Conservation (phyloP, 2,888 invertebrate species). For the Nebria brevicollis region DNA sequence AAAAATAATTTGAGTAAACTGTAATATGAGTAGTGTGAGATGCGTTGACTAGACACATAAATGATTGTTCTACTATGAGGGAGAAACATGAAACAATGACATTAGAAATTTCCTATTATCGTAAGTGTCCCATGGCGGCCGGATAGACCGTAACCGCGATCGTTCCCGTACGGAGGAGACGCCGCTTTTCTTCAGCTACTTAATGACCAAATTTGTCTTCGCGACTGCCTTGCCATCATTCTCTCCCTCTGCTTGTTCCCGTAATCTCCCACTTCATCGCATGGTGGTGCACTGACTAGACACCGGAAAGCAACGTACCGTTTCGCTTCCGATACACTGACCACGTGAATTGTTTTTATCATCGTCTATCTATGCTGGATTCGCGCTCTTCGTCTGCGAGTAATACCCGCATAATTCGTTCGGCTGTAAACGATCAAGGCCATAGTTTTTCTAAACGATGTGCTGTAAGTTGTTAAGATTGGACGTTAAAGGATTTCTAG, state of each 20-base stretch:
- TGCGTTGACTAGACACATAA: too few relatives aligned
- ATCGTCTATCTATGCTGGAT: background rate
- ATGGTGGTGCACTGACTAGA: background rate
- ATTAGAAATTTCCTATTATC: constrained; percentile 20
- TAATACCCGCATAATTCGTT: constrained; percentile 18
- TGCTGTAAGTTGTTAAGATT: background rate
- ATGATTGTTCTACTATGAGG: too few relatives aligned
- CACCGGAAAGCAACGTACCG: background rate
- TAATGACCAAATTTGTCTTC: constrained; percentile 31
- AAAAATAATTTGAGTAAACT: too few relatives aligned
- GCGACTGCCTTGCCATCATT: background rate
- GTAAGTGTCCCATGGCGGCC: constrained; percentile 21
- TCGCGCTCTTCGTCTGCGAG: too few relatives aligned
- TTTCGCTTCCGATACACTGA: constrained; percentile 33
- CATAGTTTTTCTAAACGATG: background rate
- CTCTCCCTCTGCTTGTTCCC: background rate
- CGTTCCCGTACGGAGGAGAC: background rate
- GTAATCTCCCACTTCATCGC: background rate
- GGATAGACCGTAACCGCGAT: background rate
- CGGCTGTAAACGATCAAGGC: background rate
- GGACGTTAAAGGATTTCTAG: too few relatives aligned
- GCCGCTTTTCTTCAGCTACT: constrained; percentile 22
- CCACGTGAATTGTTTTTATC: constrained; percentile 32
- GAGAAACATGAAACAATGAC: background rate
- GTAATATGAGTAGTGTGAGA: too few relatives aligned